phyloP scores from a whole-genome alignment of 2,113 vertebrate genomes.

The Nymphicus hollandicus region DNA sequence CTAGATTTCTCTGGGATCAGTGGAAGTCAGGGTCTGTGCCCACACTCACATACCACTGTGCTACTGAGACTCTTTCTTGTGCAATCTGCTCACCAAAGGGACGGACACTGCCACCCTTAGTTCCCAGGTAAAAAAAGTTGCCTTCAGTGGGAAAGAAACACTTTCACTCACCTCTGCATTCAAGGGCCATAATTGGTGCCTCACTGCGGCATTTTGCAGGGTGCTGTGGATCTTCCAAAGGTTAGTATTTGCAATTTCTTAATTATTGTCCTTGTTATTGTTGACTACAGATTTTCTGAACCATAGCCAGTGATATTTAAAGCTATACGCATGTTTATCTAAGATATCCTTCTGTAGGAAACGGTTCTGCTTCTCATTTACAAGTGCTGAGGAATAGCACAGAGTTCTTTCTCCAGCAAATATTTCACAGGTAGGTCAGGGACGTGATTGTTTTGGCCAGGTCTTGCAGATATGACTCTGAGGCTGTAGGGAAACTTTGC shows the following conservation, averaged over 20 bases:
- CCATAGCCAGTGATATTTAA: background rate
- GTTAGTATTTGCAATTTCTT: background rate
- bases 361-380: background rate
- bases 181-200: background rate
- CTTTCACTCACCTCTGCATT: background rate
- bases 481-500: background rate
- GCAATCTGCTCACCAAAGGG: background rate
- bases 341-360: background rate
- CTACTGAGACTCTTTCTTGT: background rate
- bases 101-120: fast-evolving
- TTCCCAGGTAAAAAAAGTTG: background rate
- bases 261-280: background rate
- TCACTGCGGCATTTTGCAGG: background rate
- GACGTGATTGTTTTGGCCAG: background rate
- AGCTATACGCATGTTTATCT: background rate
- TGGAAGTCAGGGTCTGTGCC: background rate
- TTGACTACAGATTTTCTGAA: background rate
- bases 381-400: background rate
- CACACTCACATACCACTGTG: background rate
- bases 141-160: background rate
- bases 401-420: background rate
- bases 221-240: background rate
- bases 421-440: background rate
- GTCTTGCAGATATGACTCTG: background rate
- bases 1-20: background rate